Evolutionary conservation across 2,113 vertebrate genomes (phyloP).

Genomic region (Galeopterus variegatus): DNA sequence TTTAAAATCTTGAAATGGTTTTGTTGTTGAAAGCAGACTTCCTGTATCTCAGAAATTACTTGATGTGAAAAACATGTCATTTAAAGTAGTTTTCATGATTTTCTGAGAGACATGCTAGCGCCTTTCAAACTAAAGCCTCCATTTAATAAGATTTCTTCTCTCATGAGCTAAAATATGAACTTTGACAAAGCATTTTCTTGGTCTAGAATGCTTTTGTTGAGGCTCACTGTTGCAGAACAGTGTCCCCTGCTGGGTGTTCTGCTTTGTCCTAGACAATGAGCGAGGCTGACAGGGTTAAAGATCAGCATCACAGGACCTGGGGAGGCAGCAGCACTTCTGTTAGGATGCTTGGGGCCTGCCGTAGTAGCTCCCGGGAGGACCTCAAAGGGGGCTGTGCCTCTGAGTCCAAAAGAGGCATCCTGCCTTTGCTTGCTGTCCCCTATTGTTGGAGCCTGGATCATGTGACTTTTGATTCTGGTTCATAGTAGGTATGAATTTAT

Average conservation of each 20-base stretch:
- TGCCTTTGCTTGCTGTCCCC: not conserved
- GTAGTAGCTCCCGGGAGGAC: not conserved
- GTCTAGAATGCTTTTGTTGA: constrained; percentile 67
- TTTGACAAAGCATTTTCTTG: constrained; percentile 74
- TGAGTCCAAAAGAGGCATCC: constrained; percentile 19
- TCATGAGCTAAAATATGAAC: constrained; percentile 64
- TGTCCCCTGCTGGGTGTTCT: constrained; percentile 71
- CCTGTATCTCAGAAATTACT: constrained; percentile 77
- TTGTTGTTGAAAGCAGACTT: constrained; percentile 76
- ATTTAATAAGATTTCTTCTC: constrained; percentile 67
- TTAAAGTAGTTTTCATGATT: constrained; percentile 67
- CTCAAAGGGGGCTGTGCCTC: constrained; percentile 30
- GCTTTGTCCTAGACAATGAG: constrained; percentile 38
- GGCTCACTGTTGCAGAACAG: constrained; percentile 77
- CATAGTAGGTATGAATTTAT: not conserved
- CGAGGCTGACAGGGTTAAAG: not conserved
- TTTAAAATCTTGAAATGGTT: constrained; percentile 35
- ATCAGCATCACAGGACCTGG: constrained; percentile 27
- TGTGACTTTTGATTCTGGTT: not conserved
- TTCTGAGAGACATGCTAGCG: constrained; percentile 59
- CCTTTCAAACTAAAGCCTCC: constrained; percentile 64
- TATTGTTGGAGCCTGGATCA: not conserved
- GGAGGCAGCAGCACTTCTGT: constrained; percentile 57
- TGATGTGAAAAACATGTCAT: constrained; percentile 69
- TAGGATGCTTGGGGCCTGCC: not conserved